These are phyloP conservation scores for Zaprionus taronus DNA, from an alignment of 1,140 invertebrate genomes.

Conservation along the genomic window DNA sequence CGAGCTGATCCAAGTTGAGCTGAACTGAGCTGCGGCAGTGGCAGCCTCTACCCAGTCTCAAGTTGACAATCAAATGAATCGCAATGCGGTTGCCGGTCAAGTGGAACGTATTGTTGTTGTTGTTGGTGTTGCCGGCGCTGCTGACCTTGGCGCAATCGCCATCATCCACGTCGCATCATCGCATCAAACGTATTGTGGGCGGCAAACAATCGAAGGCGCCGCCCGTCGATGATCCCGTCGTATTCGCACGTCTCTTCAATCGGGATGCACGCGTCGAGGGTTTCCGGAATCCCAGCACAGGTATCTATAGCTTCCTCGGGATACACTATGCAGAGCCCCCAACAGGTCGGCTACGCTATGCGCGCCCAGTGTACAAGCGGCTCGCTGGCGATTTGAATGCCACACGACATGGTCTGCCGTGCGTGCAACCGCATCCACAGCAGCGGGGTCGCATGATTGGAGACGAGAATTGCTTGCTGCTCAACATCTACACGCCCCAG, in stretches of 20 bases:
- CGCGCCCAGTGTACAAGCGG: conserved; percentile 85
- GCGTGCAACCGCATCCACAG: conserved; percentile 86
- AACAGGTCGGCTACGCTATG: conserved; percentile 86
- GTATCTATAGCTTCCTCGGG: conserved; percentile 88
- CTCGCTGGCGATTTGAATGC: conserved; percentile 86
- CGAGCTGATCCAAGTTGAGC: background rate
- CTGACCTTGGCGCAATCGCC: conserved; percentile 42
- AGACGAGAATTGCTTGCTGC: conserved; percentile 90
- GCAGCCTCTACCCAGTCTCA: conserved; percentile 49
- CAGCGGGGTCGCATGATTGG: conserved; percentile 84
- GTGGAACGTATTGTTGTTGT: conserved; percentile 49
- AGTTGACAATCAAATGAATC: conserved; percentile 61
- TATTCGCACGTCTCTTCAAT: conserved; percentile 85
- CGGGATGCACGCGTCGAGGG: conserved; percentile 86
- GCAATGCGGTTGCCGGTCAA: conserved; percentile 56
- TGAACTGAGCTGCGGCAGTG: background rate
- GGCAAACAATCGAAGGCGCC: conserved; percentile 85
- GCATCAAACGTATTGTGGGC: conserved; percentile 87
- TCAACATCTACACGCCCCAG: conserved; percentile 91
- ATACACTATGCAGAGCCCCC: conserved; percentile 90
- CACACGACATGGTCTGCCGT: conserved; percentile 85
- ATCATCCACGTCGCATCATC: conserved; percentile 47
- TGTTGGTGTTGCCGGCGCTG: conserved; percentile 5
- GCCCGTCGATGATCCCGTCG: conserved; percentile 86
- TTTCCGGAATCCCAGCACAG: conserved; percentile 83